Conservation (phyloP, 2,113 vertebrate genomes). For the Eleginops maclovinus region DNA sequence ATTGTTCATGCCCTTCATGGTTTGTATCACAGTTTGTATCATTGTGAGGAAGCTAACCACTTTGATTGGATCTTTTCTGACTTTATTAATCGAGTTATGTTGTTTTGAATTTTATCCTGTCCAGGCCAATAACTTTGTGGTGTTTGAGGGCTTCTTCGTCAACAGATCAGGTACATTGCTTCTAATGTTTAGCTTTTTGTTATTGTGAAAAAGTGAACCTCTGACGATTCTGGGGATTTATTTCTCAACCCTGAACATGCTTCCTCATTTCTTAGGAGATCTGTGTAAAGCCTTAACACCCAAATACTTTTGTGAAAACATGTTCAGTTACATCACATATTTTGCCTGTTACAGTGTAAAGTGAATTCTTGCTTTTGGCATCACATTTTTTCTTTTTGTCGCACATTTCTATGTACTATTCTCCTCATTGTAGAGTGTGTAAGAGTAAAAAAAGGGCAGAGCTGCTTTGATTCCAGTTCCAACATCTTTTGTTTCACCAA, state of each 20-base stretch:
- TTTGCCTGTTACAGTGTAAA: conserved; percentile 16
- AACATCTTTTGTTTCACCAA: conserved; percentile 68
- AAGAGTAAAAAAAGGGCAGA: not conserved
- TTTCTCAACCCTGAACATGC: not conserved
- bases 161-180: conserved; percentile 84
- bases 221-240: not conserved
- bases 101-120: conserved; percentile 23
- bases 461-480: conserved; percentile 55
- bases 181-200: not conserved
- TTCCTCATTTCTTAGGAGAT: not conserved
- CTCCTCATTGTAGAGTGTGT: not conserved
- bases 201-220: not conserved
- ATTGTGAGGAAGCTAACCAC: not conserved
- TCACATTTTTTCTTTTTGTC: conserved; percentile 3
- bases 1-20: not conserved
- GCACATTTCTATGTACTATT: not conserved
- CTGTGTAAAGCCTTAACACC: not conserved
- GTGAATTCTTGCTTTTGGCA: conserved; percentile 15
- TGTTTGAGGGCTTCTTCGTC: conserved; percentile 91
- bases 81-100: not conserved
- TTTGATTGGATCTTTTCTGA: not conserved
- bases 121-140: conserved; percentile 95
- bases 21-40: not conserved
- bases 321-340: not conserved
- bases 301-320: not conserved